phyloP scores from a whole-genome alignment of 2,797 vertebrate genomes.

The Phyllotis vaccarum region DNA sequence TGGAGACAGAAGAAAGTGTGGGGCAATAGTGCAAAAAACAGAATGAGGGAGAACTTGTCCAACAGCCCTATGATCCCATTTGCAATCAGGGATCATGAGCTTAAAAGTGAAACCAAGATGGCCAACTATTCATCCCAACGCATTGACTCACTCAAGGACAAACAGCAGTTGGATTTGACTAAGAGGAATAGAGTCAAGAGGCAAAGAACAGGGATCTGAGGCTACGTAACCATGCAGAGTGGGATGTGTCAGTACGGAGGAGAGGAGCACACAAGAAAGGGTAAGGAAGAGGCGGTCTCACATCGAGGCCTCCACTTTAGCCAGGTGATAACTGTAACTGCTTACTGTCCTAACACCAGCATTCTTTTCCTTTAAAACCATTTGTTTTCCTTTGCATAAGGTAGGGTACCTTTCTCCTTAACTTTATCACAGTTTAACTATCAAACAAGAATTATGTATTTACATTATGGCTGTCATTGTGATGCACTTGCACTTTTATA shows the following conservation, averaged over 20 bases:
- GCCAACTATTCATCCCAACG: background rate
- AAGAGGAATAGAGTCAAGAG: background rate
- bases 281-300: background rate
- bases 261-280: background rate
- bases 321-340: background rate
- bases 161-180: background rate
- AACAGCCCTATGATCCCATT: background rate
- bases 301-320: background rate
- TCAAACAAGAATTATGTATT: background rate
- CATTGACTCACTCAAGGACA: background rate
- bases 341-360: background rate
- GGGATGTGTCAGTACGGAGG: background rate
- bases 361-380: background rate
- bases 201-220: background rate
- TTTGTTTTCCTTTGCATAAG: constrained; percentile 13
- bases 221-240: no score
- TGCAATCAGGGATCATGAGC: background rate
- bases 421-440: background rate
- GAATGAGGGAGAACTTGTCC: background rate
- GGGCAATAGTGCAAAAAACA: background rate
- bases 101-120: constrained; percentile 51
- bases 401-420: background rate
- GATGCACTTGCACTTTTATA: background rate
- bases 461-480: background rate
- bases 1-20: background rate